Conservation (phyloP, 2,797 vertebrate species). For the Anisognathus igniventris region DNA sequence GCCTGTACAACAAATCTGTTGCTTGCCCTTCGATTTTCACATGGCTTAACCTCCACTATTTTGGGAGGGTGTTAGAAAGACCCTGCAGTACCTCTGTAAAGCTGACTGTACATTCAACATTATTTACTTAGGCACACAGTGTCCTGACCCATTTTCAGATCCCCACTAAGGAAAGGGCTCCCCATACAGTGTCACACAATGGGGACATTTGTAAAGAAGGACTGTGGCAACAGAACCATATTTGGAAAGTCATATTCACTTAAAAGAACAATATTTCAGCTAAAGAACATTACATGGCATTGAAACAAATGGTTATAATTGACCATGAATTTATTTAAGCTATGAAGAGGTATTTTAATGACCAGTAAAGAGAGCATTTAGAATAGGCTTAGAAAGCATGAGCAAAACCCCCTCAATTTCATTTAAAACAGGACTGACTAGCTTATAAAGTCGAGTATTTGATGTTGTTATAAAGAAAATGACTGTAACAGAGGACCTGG, state of each 20-base stretch:
- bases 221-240: neutral
- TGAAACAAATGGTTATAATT: neutral
- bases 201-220: neutral
- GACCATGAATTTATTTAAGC: neutral
- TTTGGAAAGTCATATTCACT: neutral
- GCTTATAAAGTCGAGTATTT: neutral
- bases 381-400: neutral
- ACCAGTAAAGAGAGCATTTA: neutral
- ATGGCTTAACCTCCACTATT: neutral
- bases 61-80: neutral
- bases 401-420: neutral
- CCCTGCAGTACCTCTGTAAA: neutral
- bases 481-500: neutral
- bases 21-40: neutral
- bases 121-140: neutral
- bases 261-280: neutral
- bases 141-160: neutral
- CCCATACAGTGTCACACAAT: neutral
- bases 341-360: neutral
- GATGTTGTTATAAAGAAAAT: neutral
- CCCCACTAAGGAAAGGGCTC: neutral
- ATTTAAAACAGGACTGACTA: neutral
- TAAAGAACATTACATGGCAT: neutral
- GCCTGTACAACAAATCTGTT: neutral
- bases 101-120: neutral